phyloP scores from a whole-genome alignment of 2,888 invertebrate species.

The Epicampocera succincta region DNA sequence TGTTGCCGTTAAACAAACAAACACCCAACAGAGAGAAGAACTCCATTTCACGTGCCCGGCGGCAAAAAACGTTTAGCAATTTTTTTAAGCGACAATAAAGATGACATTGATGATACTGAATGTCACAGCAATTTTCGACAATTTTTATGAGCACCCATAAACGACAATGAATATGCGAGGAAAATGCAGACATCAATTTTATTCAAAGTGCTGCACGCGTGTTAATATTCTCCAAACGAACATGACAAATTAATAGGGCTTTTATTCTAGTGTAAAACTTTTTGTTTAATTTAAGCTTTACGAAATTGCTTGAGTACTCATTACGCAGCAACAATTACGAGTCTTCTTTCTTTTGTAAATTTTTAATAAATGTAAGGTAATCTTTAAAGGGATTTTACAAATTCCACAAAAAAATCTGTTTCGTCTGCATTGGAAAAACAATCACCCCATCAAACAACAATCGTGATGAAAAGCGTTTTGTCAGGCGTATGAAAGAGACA shows the following conservation, averaged over 20 bases:
- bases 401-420: no score
- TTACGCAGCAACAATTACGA: no score
- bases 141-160: conserved; percentile 67
- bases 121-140: conserved; percentile 60
- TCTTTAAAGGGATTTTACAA: no score
- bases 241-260: conserved; percentile 12
- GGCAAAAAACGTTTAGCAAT: conserved; percentile 51
- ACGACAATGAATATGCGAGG: conserved; percentile 46
- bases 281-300: no score
- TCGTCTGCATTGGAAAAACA: no score
- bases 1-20: conserved; percentile 1
- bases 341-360: no score
- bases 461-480: no score
- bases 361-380: no score
- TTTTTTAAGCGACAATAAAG: conserved; percentile 62
- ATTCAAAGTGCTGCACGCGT: conserved; percentile 1
- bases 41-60: neutral
- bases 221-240: neutral
- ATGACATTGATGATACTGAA: conserved; percentile 64
- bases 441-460: no score
- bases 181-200: conserved; percentile 43
- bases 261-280: neutral
- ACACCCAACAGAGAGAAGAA: neutral
- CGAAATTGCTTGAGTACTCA: no score
- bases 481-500: no score